Evolutionary conservation across 2,888 invertebrate genomes (phyloP).

Genomic region (Lydus trimaculatus): DNA sequence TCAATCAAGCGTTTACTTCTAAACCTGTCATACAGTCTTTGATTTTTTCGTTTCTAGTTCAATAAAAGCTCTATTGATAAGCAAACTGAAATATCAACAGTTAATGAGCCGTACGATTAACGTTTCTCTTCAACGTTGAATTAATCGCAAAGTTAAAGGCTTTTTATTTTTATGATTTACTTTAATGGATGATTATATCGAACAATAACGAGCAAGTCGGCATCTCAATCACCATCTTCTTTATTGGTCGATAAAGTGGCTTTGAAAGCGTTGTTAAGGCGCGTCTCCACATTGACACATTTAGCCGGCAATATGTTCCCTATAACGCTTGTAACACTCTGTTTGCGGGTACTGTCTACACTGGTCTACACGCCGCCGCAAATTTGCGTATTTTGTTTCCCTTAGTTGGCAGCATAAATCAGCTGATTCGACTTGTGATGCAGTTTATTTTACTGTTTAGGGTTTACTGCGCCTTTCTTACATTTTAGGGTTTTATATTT

Average conservation of each 20-base stretch:
- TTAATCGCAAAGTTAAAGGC: background rate
- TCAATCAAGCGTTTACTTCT: background rate
- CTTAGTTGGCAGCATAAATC: no score
- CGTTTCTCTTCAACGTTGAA: background rate
- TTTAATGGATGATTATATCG: background rate
- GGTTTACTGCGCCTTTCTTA: no score
- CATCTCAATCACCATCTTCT: background rate
- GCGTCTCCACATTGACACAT: no score
- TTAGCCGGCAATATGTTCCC: no score
- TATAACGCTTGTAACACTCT: no score
- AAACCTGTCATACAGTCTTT: background rate
- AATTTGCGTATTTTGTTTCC: no score
- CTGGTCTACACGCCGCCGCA: no score
- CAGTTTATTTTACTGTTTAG: no score
- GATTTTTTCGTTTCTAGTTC: background rate
- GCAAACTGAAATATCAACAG: background rate
- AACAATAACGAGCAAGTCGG: background rate
- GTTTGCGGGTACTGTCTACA: no score
- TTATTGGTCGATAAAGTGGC: background rate
- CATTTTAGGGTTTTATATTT: no score
- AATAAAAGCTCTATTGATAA: background rate
- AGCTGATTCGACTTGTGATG: no score
- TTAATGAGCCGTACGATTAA: background rate
- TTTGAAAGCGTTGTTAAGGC: no score
- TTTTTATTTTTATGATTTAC: background rate